These are phyloP conservation scores for Peucedramus taeniatus DNA, from an alignment of 2,113 vertebrate species.

Conservation along the genomic window DNA sequence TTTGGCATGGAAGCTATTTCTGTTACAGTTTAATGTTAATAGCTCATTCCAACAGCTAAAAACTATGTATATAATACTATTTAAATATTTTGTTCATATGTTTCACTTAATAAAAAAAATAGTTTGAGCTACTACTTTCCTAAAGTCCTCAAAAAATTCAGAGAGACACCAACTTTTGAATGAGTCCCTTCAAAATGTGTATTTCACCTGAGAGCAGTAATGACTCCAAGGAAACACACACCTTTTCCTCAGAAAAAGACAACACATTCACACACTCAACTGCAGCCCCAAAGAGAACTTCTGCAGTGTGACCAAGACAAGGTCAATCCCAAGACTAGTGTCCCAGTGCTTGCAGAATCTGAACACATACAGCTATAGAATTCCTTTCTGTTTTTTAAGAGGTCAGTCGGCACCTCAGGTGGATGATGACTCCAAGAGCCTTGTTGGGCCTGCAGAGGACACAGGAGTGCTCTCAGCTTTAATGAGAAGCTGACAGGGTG, in stretches of 20 bases:
- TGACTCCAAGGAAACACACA: not conserved
- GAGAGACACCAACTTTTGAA: constrained; percentile 39
- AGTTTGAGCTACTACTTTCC: constrained; percentile 2
- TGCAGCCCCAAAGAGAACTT: not conserved
- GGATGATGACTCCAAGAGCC: not conserved
- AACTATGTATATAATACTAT: constrained; percentile 18
- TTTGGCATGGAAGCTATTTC: not conserved
- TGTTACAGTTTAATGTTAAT: not conserved
- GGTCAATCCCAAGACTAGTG: not conserved
- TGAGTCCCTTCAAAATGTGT: not conserved
- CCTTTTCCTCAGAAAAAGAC: not conserved
- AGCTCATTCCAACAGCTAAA: not conserved
- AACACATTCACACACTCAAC: rapidly evolving
- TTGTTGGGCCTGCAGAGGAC: not conserved
- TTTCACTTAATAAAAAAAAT: constrained; percentile 14
- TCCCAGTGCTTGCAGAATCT: not conserved
- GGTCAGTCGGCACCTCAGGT: not conserved
- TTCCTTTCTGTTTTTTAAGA: not conserved
- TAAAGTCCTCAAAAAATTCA: not conserved
- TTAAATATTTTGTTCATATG: constrained; percentile 29
- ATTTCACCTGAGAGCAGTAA: not conserved
- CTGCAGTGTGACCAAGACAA: not conserved
- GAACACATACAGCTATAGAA: not conserved
- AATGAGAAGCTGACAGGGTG: not conserved
- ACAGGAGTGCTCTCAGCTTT: not conserved